Percentiles rank a stretch among this genome's conserved stretches.
These are phyloP conservation scores for Meta bourneti DNA, from an alignment of 2,888 invertebrate species.

Conservation along the genomic window DNA sequence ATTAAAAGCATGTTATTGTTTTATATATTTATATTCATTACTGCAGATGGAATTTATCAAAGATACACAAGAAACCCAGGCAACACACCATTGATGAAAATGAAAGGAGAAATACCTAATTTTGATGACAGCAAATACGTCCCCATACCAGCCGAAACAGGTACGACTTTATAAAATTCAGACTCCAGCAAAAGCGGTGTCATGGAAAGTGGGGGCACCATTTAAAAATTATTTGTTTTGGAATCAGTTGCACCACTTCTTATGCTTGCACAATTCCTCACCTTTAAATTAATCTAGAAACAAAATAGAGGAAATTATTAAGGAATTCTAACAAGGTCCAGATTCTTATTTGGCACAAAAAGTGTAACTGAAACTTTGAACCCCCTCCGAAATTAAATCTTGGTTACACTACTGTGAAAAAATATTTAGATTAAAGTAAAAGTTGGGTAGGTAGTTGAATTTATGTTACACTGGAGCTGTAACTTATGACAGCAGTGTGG, in stretches of 20 bases:
- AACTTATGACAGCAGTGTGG: too few relatives aligned
- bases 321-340: background rate
- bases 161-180: slow-evolving; percentile 11
- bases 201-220: background rate
- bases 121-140: slow-evolving; percentile 87
- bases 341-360: background rate
- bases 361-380: too few relatives aligned
- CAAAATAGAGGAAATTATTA: background rate
- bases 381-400: too few relatives aligned
- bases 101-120: slow-evolving; percentile 83
- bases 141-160: slow-evolving; percentile 89
- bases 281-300: background rate
- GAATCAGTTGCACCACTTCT: background rate
- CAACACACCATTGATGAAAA: slow-evolving; percentile 82
- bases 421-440: too few relatives aligned
- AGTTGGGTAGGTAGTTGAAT: too few relatives aligned
- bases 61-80: slow-evolving; percentile 87
- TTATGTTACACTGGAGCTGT: too few relatives aligned
- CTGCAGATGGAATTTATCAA: slow-evolving; percentile 31
- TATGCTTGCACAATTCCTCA: background rate
- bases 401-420: too few relatives aligned
- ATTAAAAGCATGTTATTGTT: background rate
- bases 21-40: background rate
- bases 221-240: background rate
- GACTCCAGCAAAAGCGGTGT: background rate